Base-by-base conservation (phyloP, 64 coral and sea anemone species). In the Montipora efflorescens region DNA sequence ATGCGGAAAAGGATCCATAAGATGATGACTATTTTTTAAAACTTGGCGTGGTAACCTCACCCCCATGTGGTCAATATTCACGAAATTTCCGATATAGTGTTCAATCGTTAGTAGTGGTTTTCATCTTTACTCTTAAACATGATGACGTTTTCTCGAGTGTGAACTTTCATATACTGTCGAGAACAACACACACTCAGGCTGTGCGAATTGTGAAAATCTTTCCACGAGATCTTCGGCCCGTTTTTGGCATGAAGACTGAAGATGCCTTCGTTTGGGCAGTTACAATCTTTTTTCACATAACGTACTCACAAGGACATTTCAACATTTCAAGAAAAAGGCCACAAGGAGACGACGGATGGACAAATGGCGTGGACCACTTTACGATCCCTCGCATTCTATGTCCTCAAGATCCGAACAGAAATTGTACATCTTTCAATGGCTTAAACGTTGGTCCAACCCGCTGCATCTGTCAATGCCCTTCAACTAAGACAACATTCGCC, bases 381-480 rank as follows among this genome's bases (percentile, higher is more conserved):
- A 4, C 8, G 18, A 86, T 86, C 20, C 7, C 64, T 48, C 19
- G 18, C 8, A 68, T 64, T 1, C 1, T 23, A 1, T 86, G 82
- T 9, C 19, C 3, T 45, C 28, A 71, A 22, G 49, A 4, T n/a
- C 7, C 62, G 19, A 45, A 49, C 2, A 20, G 5, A 47, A 46
- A 23, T 13, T 86, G 82, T 19, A 23, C 5, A 21, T 25, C 2
- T 15, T 82, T 44, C 25, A 67, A 66, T 23, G 64, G 14, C 7
- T 22, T 72, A 3, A 71, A 1, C 9, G 46, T 18, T 10, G 46
- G 2, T 50, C 66, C 20, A 2, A 15, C 15, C 5, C 19, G 7
- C 7, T 86, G 82, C 44, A 71, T 14, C 2, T 86, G 82, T 50
- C 14, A 67, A n/a, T 86, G 82, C 47, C 82, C 8, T 22, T 7